A percentile compares a stretch with the other conserved stretches of the same genome.
Evolutionary conservation across 2,888 invertebrate species (phyloP).

Genomic region (Biston betularia): DNA sequence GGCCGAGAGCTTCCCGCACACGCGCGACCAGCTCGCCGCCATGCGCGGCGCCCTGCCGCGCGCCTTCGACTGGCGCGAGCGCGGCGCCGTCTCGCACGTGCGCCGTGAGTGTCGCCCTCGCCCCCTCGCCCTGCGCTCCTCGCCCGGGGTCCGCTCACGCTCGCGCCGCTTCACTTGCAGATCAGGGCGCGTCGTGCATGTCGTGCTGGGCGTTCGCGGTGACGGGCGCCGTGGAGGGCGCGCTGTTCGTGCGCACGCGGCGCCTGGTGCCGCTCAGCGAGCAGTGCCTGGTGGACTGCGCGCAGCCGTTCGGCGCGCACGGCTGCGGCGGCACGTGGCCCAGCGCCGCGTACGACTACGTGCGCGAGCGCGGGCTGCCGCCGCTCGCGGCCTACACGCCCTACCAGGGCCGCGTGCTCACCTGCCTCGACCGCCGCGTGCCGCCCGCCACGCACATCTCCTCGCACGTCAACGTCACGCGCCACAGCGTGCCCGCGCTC

Average conservation of each 20-base stretch:
- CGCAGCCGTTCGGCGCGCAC: slow-evolving; percentile 60
- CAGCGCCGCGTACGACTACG: slow-evolving; percentile 69
- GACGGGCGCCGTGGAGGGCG: slow-evolving; percentile 76
- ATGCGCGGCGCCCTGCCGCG: slow-evolving; percentile 59
- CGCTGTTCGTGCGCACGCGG: slow-evolving; percentile 67
- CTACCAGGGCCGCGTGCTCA: slow-evolving; percentile 61
- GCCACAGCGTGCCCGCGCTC: slow-evolving; percentile 64
- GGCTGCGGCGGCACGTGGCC: slow-evolving; percentile 77
- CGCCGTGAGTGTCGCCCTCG: slow-evolving; percentile 58
- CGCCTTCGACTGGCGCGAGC: slow-evolving; percentile 72
- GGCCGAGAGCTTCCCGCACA: slow-evolving; percentile 63
- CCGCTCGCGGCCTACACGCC: slow-evolving; percentile 64
- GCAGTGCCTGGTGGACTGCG: slow-evolving; percentile 77
- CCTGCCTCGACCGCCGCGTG: slow-evolving; percentile 59
- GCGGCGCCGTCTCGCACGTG: slow-evolving; percentile 72
- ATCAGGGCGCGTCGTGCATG: slow-evolving; percentile 65
- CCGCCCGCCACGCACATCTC: slow-evolving; percentile 70
- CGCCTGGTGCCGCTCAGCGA: slow-evolving; percentile 70
- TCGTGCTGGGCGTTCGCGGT: slow-evolving; percentile 82
- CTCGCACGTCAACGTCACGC: slow-evolving; percentile 72
- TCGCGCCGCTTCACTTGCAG: slow-evolving; percentile 50
- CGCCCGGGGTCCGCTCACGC: neutral
- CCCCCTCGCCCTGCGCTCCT: too few relatives aligned
- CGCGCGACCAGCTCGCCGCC: slow-evolving; percentile 50
- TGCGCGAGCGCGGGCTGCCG: slow-evolving; percentile 64